phyloP scores from a whole-genome alignment of 2,113 vertebrate genomes.

The Chloropsis cyanopogon region DNA sequence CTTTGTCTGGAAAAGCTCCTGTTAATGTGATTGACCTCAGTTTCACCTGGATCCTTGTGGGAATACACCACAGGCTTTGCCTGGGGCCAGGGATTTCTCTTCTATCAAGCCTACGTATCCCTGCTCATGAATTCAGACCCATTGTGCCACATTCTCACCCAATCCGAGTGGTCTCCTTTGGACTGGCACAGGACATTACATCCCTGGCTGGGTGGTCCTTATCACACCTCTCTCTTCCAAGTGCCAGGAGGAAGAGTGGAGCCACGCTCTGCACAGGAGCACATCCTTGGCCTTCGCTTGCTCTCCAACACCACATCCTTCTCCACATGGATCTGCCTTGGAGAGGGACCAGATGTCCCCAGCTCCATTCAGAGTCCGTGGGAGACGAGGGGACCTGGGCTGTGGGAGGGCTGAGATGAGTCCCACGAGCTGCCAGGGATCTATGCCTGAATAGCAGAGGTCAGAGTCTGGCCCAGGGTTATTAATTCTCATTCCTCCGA shows the following conservation, averaged over 20 bases:
- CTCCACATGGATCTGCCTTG: background rate
- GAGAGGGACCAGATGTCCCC: background rate
- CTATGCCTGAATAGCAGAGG: background rate
- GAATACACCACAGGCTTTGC: background rate
- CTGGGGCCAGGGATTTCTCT: background rate
- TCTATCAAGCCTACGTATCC: background rate
- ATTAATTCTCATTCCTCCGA: background rate
- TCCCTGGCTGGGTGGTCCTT: background rate
- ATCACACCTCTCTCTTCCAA: background rate
- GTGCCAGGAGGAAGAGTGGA: background rate
- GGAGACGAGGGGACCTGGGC: background rate
- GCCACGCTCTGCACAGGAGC: background rate
- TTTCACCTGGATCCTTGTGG: background rate
- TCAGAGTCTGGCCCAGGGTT: constrained; percentile 31
- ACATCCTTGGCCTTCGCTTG: background rate
- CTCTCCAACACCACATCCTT: accelerated
- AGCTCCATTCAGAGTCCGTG: accelerated
- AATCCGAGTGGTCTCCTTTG: background rate
- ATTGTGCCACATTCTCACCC: background rate
- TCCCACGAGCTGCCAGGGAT: constrained; percentile 17
- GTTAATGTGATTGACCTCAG: background rate
- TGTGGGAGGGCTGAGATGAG: background rate
- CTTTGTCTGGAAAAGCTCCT: background rate
- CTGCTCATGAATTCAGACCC: background rate
- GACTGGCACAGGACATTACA: background rate